Evolutionary conservation across 2,797 vertebrate species (phyloP).

Genomic region (Delichon dasypus): DNA sequence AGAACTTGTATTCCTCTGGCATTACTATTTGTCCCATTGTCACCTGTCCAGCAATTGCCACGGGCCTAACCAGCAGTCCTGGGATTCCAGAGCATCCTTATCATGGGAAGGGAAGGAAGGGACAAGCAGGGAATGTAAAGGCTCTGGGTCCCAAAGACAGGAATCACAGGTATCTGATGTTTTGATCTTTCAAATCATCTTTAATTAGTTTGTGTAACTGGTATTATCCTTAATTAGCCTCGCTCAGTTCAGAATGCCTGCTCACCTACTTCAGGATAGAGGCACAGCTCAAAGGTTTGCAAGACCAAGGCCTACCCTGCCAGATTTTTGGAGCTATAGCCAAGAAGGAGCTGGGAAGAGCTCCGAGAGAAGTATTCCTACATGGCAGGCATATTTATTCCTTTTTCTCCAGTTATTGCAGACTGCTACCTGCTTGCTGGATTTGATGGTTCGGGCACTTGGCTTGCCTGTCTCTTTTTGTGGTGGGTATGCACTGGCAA

Average conservation of each 20-base stretch:
- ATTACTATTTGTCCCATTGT: not conserved
- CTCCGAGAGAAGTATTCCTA: not conserved
- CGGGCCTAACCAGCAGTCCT: not conserved
- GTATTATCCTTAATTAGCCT: conserved; percentile 12
- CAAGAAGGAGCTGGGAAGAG: not conserved
- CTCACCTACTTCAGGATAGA: not conserved
- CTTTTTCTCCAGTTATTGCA: not conserved
- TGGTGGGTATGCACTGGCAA: not conserved
- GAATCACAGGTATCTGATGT: not conserved
- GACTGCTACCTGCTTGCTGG: not conserved
- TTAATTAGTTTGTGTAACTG: conserved; percentile 45
- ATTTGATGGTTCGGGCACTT: not conserved
- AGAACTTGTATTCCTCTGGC: conserved; percentile 22
- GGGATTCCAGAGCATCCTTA: conserved; percentile 23
- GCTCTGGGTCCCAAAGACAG: not conserved
- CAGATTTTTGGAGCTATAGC: not conserved
- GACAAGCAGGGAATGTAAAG: not conserved
- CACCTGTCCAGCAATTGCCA: not conserved
- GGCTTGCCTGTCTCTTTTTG: not conserved
- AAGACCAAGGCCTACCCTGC: not conserved
- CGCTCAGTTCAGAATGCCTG: not conserved
- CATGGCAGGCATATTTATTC: not conserved
- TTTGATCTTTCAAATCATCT: not conserved
- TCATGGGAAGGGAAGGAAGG: not conserved
- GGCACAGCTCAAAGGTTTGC: not conserved